Conservation (phyloP, 2,113 vertebrate species). For the Suncus etruscus region DNA sequence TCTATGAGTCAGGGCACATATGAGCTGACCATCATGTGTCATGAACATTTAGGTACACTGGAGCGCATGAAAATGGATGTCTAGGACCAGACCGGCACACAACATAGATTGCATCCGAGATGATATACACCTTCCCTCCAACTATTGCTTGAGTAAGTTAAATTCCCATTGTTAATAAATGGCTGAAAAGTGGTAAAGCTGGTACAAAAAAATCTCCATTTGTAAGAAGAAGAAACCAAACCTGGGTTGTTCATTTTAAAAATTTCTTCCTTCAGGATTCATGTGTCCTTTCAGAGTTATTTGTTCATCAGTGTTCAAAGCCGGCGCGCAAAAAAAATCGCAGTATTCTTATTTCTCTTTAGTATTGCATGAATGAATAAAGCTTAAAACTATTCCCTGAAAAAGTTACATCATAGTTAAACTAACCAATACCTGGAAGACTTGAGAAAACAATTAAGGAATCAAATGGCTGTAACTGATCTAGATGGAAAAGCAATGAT, state of each 20-base stretch:
- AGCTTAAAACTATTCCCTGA: slow-evolving; percentile 95
- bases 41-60: slow-evolving; percentile 90
- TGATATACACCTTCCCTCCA: slow-evolving; percentile 95
- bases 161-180: slow-evolving; percentile 95
- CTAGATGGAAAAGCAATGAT: slow-evolving; percentile 91
- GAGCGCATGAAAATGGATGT: slow-evolving; percentile 90
- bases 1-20: slow-evolving; percentile 86
- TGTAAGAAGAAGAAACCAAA: slow-evolving; percentile 94
- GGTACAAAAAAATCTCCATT: slow-evolving; percentile 96
- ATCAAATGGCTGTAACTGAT: slow-evolving; percentile 92
- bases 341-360: slow-evolving; percentile 92
- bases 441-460: slow-evolving; percentile 93
- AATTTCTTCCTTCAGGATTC: slow-evolving; percentile 91
- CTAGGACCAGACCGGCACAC: slow-evolving; percentile 94
- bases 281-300: slow-evolving; percentile 89
- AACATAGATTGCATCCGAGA: slow-evolving; percentile 97
- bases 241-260: slow-evolving; percentile 89
- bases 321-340: slow-evolving; percentile 91
- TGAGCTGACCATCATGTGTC: slow-evolving; percentile 92
- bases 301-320: slow-evolving; percentile 91
- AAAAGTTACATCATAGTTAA: slow-evolving; percentile 92
- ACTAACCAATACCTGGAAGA: slow-evolving; percentile 95
- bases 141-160: slow-evolving; percentile 98
- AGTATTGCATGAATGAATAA: slow-evolving; percentile 96
- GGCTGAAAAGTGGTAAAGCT: slow-evolving; percentile 97